Evolutionary conservation across 2,888 invertebrate species (phyloP).

Genomic region (Xanthorhoe designata): DNA sequence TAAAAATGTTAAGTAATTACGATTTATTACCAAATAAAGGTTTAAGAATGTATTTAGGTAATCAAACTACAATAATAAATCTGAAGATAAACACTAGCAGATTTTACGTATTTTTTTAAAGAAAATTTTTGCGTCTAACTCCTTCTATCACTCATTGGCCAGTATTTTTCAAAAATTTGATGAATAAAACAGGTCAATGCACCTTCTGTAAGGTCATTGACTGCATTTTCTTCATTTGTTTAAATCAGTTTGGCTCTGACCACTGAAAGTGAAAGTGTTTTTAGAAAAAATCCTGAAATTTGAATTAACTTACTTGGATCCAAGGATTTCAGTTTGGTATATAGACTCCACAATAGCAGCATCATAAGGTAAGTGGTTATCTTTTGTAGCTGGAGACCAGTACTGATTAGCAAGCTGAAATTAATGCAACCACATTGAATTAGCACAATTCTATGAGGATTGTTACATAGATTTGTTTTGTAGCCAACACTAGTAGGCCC

Average conservation of each 20-base stretch:
- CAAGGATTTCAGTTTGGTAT: conserved; percentile 94
- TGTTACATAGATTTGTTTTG: conserved; percentile 73
- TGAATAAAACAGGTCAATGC: conserved; percentile 74
- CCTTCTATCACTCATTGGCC: conserved; percentile 38
- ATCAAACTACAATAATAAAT: not conserved
- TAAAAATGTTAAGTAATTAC: too few relatives aligned
- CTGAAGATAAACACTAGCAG: not conserved
- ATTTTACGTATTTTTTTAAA: not conserved
- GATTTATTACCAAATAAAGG: too few relatives aligned
- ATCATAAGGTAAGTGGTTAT: conserved; percentile 90
- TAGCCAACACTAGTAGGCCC: conserved; percentile 73
- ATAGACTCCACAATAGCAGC: conserved; percentile 94
- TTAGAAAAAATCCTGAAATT: conserved; percentile 12
- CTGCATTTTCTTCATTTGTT: conserved; percentile 71
- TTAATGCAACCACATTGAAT: conserved; percentile 74
- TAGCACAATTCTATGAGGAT: conserved; percentile 72
- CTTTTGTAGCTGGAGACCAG: conserved; percentile 95
- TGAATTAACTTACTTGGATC: conserved; percentile 88
- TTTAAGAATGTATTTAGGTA: not conserved
- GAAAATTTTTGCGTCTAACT: conserved; percentile 1
- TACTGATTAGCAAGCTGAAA: conserved; percentile 94
- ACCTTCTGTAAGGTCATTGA: conserved; percentile 75
- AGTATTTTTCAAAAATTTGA: conserved; percentile 58
- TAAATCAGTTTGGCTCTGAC: conserved; percentile 74
- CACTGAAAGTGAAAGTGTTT: conserved; percentile 52